Evolutionary conservation across 1,140 invertebrate genomes (phyloP).

Genomic region (Caenorhabditis inopinata): DNA sequence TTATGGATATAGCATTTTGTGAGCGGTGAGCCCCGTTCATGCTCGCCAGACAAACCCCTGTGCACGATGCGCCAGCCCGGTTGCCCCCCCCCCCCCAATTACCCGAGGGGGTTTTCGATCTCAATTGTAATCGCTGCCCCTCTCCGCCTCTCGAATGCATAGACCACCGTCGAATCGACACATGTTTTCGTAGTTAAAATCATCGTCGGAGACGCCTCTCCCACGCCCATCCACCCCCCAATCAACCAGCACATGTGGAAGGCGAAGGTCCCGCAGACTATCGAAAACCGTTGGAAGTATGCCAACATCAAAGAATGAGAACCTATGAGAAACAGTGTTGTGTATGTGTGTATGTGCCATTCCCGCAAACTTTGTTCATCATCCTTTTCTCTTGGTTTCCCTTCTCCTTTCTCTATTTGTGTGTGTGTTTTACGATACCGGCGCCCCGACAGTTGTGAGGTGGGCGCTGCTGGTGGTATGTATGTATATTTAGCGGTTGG

Average conservation of each 20-base stretch:
- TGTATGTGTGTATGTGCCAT: background rate
- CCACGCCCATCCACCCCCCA: constrained; percentile 7
- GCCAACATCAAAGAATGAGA: background rate
- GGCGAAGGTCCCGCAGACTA: background rate
- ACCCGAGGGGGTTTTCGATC: no score
- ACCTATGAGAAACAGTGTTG: background rate
- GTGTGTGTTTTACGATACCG: background rate
- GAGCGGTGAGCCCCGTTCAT: no score
- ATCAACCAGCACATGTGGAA: background rate
- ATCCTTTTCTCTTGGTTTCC: background rate
- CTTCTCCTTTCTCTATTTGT: background rate
- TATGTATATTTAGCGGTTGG: constrained; percentile 24
- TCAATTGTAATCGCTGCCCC: background rate
- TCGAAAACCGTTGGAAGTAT: background rate
- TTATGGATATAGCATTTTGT: no score
- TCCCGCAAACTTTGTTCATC: constrained; percentile 8
- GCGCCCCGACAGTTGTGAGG: constrained; percentile 11
- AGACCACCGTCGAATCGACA: background rate
- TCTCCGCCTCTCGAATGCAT: no score
- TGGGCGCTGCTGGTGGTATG: background rate
- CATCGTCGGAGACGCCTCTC: background rate
- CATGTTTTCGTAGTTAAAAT: constrained; percentile 12
- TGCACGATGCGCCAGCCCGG: no score
- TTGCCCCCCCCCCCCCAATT: no score
- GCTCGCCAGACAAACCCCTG: no score